phyloP scores from a whole-genome alignment of 2,113 vertebrate genomes.

The Acinonyx jubatus region DNA sequence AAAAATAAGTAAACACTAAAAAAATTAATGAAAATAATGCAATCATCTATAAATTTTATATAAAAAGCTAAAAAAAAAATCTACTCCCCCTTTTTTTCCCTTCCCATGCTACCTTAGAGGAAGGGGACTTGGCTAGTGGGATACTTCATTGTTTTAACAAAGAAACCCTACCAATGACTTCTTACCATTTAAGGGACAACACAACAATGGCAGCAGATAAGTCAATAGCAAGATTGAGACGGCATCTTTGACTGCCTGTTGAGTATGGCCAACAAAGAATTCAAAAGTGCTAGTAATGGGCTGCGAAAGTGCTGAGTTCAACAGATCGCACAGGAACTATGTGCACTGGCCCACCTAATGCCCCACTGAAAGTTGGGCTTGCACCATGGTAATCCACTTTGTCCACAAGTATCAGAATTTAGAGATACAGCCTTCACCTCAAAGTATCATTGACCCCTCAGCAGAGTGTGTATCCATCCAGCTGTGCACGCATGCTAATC shows the following conservation, averaged over 20 bases:
- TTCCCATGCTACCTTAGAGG: neutral
- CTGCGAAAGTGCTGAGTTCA: neutral
- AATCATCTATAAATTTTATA: neutral
- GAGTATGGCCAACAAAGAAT: neutral
- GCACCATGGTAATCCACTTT: neutral
- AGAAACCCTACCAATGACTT: neutral
- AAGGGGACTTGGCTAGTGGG: too few species aligned
- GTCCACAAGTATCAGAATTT: neutral
- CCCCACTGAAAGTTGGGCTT: neutral
- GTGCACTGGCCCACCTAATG: neutral
- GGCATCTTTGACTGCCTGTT: neutral
- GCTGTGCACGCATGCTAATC: neutral
- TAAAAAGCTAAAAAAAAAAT: neutral
- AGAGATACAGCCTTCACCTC: neutral
- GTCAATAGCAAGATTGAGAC: neutral
- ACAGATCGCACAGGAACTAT: neutral
- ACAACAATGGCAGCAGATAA: neutral
- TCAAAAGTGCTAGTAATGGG: neutral
- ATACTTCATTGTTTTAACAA: neutral
- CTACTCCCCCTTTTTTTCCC: neutral
- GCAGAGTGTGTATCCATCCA: neutral
- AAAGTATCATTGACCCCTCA: neutral
- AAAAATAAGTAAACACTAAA: too few species aligned
- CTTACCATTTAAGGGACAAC: neutral
- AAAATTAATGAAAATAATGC: neutral